phyloP scores from a whole-genome alignment of 1,140 invertebrate genomes.

The Psilanteris sp. region DNA sequence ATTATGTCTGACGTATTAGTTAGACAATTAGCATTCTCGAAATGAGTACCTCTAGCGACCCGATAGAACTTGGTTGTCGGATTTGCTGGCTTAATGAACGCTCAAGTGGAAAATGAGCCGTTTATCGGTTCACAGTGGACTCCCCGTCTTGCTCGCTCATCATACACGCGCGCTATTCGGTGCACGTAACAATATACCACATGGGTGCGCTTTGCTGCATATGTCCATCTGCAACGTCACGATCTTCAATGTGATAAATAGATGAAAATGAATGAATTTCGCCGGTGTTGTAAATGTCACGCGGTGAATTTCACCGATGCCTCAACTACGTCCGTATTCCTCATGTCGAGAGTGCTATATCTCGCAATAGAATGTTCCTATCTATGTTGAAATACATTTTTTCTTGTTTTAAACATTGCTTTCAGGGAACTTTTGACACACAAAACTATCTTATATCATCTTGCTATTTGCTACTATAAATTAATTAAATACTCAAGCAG shows the following conservation, averaged over 20 bases:
- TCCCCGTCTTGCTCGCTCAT: constrained; percentile 11
- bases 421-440: too few species aligned
- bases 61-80: constrained; percentile 54
- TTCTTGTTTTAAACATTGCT: too few species aligned
- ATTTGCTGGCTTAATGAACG: constrained; percentile 59
- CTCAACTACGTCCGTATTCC: background rate
- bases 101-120: constrained; percentile 61
- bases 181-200: constrained; percentile 49
- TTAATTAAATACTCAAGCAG: too few species aligned
- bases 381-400: too few species aligned
- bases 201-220: constrained; percentile 33
- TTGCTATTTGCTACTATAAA: too few species aligned
- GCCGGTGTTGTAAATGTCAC: background rate
- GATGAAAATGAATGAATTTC: constrained; percentile 31
- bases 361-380: background rate
- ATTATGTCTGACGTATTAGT: constrained; percentile 59
- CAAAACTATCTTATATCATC: too few species aligned
- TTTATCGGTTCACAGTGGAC: constrained; percentile 50
- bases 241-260: constrained; percentile 32
- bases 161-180: constrained; percentile 16
- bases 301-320: constrained; percentile 3
- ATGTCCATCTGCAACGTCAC: constrained; percentile 9
- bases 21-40: constrained; percentile 56
- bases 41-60: constrained; percentile 53
- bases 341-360: background rate